phyloP scores from a whole-genome alignment of 2,113 vertebrate genomes.

The Gallinago media region DNA sequence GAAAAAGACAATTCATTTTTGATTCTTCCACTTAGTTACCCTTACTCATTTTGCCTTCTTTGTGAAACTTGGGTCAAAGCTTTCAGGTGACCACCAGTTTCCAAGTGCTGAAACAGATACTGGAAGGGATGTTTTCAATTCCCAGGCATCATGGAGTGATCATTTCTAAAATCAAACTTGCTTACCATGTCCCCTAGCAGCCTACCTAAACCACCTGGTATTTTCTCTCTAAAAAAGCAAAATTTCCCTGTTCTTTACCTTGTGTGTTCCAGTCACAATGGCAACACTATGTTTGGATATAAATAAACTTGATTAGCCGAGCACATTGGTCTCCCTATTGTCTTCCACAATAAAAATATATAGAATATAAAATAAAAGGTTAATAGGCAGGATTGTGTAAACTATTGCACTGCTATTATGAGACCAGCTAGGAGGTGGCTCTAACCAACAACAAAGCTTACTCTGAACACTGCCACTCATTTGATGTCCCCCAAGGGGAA shows the following conservation, averaged over 20 bases:
- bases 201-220: neutral
- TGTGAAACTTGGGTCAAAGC: neutral
- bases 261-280: neutral
- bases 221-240: neutral
- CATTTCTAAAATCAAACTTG: neutral
- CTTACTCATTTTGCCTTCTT: neutral
- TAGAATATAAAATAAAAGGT: constrained; percentile 18
- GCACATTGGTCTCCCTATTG: neutral
- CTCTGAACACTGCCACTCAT: neutral
- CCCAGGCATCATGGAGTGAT: neutral
- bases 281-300: neutral
- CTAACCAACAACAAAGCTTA: neutral
- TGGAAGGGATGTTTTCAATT: neutral
- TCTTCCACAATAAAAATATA: neutral
- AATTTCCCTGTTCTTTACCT: neutral
- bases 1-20: constrained; percentile 39
- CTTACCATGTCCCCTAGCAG: neutral
- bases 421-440: neutral
- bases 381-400: neutral
- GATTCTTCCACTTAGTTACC: neutral
- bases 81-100: neutral
- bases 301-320: neutral
- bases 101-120: neutral
- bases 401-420: neutral
- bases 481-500: neutral